Evolutionary conservation across 2,888 invertebrate species (phyloP), one percentile per base, ranked within the genome.

Genomic region (Epistrophe grossulariae): DNA sequence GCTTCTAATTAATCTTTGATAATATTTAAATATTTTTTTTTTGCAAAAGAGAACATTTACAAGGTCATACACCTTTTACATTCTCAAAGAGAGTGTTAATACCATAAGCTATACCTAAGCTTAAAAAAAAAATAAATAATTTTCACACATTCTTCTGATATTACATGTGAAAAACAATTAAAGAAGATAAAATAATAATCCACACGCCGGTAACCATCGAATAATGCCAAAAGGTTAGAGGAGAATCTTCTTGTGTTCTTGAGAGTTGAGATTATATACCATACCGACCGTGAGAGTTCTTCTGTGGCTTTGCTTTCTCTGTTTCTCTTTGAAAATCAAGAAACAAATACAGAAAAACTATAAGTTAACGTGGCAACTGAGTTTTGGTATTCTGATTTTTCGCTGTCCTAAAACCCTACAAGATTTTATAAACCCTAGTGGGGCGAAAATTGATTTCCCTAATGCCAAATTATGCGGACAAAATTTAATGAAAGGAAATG

Each of bases 41-140:
- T 55, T 17, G 17, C 13, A 15, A 68, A 71, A 62, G 62, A 62
- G 79, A 38, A 35, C 31, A 70, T 70, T 48, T 48, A 70, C 79
- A 84, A 79, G 84, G 79, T 84, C 79, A 71, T 35, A 64, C 62
- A 79, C 74, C 84, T 79, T 79, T 68, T 19, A 50, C 4, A 35
- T 35, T 68, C 40, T 59, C 31, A 38, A 59, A 60, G 43, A 79
- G 19, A 38, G 48, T 48, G 48, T 48, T 48, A 48, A 17, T 17
- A 48, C 9, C 48, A 9, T 10, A 17, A 48, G 19, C 52, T 40
- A 28, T 45, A 17, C 24, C 57, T 66, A 15, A 55, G 24, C n/a
- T 5, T n/a, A n/a, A n/a, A 4, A 50, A 31, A 15, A 5, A 35
- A 38, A 8, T 38, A 35, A 13, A 35, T 17, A 48, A 48, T 74